Base-by-base conservation (phyloP, 2,797 vertebrate species). In the Diplodus puntazzo region DNA sequence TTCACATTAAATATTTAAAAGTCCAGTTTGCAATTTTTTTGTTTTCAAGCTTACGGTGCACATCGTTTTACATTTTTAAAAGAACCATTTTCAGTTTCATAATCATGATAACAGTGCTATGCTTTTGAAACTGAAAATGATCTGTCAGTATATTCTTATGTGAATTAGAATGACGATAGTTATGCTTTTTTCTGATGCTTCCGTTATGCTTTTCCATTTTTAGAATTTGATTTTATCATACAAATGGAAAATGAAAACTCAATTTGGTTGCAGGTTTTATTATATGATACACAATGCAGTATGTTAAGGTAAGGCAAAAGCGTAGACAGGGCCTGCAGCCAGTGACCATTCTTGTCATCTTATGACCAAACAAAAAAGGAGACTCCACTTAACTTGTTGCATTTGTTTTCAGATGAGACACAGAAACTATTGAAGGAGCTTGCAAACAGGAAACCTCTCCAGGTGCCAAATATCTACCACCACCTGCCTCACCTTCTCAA, bases 381-480 rank as follows among this genome's bases (percentile, higher is more conserved):
- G 3, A 20, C 3, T 45, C 14, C 0, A 18, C 17, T 27, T 39
- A 43, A 69, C 39, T 50, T 17, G 4, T 25, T 43, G 23, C 54
- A 23, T 14, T 21, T 70, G 1, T 27, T 79, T 90, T 67, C 92
- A 99, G 98, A 97, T 94, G 97, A 98, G 87, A 99, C 98, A 0
- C 95, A 99, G 93, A 99, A 98, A 91, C 94, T 99, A 68, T 91
- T 99, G 84, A 99, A 98, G 91, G 97, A 99, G 81, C 94, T 99
- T 72, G 95, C 97, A 68, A 97, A 95, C 69, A 97, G 93, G 94
- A 99, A 97, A 92, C 95, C 97, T 88, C 97, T 99, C 86, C 97
- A 99, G 95, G 97, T 99, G 95, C 98, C 98, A 96, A 99, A 96
- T 94, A 98, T 99, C 93, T 99, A 98, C 95, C 97, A 99, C 94